These are phyloP conservation scores for Clepsis dumicolana DNA, from an alignment of 2,888 invertebrate species.

Conservation along the genomic window DNA sequence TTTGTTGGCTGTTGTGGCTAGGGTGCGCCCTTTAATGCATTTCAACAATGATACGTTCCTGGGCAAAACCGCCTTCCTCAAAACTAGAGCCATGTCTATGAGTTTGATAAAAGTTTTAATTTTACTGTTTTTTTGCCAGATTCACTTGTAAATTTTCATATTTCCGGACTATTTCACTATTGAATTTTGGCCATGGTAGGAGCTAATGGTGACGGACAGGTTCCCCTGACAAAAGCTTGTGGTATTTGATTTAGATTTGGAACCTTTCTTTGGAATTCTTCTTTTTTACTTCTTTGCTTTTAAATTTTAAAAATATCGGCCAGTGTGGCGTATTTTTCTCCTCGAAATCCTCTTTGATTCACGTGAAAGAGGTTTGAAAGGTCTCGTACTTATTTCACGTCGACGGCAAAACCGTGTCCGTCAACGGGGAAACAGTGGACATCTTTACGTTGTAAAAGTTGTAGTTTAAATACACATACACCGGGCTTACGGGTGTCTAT, in stretches of 20 bases:
- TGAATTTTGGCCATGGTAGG: conserved; percentile 74
- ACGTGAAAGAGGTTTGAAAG: not conserved
- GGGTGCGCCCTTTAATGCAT: conserved; percentile 67
- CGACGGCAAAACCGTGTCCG: too few species aligned
- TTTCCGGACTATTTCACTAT: conserved; percentile 60
- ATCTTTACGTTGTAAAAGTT: too few species aligned
- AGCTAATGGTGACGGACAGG: conserved; percentile 56
- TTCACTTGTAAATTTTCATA: conserved; percentile 58
- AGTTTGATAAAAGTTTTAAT: conserved; percentile 19
- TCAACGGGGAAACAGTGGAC: too few species aligned
- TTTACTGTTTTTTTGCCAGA: conserved; percentile 45
- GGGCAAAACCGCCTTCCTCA: conserved; percentile 70
- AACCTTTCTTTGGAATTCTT: conserved; percentile 54
- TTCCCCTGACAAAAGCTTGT: conserved; percentile 59
- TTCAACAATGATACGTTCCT: conserved; percentile 71
- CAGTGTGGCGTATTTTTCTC: conserved; percentile 13
- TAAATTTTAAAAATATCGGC: conserved; percentile 16
- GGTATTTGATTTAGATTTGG: conserved; percentile 52
- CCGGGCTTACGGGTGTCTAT: too few species aligned
- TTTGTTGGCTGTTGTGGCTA: conserved; percentile 63
- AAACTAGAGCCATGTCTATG: conserved; percentile 70
- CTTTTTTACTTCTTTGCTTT: conserved; percentile 50
- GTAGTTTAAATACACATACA: too few species aligned
- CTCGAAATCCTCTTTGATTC: not conserved
- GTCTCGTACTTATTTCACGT: not conserved